Evolutionary conservation across 2,797 vertebrate species (phyloP).

Genomic region (Poeciliopsis gracilis): DNA sequence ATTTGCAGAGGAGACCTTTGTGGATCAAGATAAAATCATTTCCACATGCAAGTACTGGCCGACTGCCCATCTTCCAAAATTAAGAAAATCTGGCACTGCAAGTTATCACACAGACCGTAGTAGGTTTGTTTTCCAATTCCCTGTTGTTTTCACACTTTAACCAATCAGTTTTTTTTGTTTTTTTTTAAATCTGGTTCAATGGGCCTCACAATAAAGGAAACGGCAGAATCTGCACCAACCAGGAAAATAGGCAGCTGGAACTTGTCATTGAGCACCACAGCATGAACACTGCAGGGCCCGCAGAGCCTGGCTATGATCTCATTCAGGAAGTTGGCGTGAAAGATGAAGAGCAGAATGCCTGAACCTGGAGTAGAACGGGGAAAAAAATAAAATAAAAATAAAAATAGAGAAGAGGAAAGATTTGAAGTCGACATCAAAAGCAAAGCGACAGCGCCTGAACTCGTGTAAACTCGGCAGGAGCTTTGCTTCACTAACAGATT

Average conservation of each 20-base stretch:
- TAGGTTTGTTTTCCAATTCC: background rate
- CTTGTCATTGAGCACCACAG: conserved; percentile 96
- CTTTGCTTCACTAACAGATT: background rate
- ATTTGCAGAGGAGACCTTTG: background rate
- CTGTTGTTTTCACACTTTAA: background rate
- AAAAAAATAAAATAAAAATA: background rate
- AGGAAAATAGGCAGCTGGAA: conserved; percentile 97
- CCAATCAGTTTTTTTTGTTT: background rate
- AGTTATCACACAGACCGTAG: background rate
- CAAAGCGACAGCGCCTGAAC: background rate
- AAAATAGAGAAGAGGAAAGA: background rate
- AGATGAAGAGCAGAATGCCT: conserved; percentile 94
- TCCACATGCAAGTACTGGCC: too few relatives aligned
- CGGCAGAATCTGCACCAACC: conserved; percentile 75
- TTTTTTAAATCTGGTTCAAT: background rate
- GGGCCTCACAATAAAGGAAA: background rate
- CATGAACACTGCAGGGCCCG: conserved; percentile 95
- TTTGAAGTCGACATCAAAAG: background rate
- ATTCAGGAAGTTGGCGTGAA: conserved; percentile 92
- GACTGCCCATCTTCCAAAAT: too few relatives aligned
- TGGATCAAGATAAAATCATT: too few relatives aligned
- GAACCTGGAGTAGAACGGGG: conserved; percentile 78
- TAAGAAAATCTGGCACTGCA: too few relatives aligned
- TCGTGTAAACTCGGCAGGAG: background rate
- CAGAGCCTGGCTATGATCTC: conserved; percentile 91